Evolutionary conservation across 2,797 vertebrate species (phyloP).

Genomic region (Anabas testudineus): DNA sequence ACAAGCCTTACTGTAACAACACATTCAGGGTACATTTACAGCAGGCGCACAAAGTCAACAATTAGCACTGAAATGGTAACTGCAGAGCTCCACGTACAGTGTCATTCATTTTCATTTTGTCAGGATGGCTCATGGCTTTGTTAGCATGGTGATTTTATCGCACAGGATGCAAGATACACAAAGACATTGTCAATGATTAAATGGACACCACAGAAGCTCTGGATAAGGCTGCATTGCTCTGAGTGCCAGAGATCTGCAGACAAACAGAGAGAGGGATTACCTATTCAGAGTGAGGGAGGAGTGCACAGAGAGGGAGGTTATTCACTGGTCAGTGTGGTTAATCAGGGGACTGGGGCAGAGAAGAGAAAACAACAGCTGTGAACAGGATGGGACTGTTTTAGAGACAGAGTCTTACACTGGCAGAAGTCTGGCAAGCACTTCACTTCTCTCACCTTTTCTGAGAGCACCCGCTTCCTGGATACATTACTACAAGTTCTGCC

Average conservation of each 20-base stretch:
- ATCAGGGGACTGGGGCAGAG: constrained; percentile 21
- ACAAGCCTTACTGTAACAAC: constrained; percentile 10
- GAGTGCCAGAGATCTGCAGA: constrained; percentile 67
- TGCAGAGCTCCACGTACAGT: constrained; percentile 20
- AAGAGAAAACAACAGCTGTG: constrained; percentile 80
- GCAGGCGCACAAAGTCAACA: constrained; percentile 40
- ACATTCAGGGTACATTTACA: constrained; percentile 8
- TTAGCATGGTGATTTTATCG: constrained; percentile 67
- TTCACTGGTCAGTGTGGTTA: constrained; percentile 50
- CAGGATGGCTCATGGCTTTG: constrained; percentile 53
- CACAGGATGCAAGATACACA: constrained; percentile 68
- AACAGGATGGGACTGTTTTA: constrained; percentile 63
- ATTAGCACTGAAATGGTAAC: constrained; percentile 36
- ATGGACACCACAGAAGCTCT: constrained; percentile 65
- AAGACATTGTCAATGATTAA: constrained; percentile 77
- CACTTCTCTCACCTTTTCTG: constrained; percentile 67
- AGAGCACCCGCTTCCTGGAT: constrained; percentile 53
- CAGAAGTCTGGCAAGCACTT: constrained; percentile 66
- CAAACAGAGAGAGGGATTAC: constrained; percentile 71
- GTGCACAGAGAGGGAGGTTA: constrained; percentile 19
- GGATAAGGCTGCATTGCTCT: constrained; percentile 64
- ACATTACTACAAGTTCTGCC: constrained; percentile 6
- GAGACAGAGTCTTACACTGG: constrained; percentile 55
- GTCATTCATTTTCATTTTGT: constrained; percentile 54
- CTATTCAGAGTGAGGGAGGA: constrained; percentile 50